A percentile compares a stretch with the other conserved stretches of the same genome.
These are phyloP conservation scores for Chymomyza amoena DNA, from an alignment of 2,888 invertebrate genomes.

Conservation along the genomic window DNA sequence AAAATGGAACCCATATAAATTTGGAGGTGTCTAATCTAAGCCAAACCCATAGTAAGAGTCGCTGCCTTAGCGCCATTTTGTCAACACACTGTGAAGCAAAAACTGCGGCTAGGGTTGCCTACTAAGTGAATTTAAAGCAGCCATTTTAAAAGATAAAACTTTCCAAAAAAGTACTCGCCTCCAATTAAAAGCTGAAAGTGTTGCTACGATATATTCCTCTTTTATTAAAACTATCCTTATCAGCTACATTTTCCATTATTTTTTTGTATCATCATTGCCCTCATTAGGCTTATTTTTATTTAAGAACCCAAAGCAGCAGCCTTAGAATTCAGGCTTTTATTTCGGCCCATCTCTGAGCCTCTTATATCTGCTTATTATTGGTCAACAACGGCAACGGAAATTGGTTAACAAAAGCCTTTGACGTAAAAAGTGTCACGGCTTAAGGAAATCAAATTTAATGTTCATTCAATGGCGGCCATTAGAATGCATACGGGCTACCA, in stretches of 20 bases:
- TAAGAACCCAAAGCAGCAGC: background rate
- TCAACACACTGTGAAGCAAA: no score
- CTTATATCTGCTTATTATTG: background rate
- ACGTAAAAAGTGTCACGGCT: slow-evolving; percentile 14
- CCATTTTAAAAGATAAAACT: no score
- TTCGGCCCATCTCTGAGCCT: background rate
- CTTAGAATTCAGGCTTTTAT: background rate
- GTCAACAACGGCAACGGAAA: background rate
- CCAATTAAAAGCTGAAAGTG: no score
- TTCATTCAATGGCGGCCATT: slow-evolving; percentile 38
- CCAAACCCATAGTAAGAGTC: no score
- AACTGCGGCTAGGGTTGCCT: no score
- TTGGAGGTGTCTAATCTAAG: no score
- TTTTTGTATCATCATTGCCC: background rate
- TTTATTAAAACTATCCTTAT: no score
- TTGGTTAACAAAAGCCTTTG: background rate
- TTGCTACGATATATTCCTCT: no score
- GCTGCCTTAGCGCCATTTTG: no score
- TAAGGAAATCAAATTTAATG: slow-evolving; percentile 60
- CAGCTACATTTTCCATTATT: background rate
- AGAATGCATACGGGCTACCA: slow-evolving; percentile 19
- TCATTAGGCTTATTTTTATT: background rate
- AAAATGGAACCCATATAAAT: no score
- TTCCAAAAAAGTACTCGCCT: no score
- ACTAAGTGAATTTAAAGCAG: no score